Conservation (phyloP, 2,888 invertebrate species). For the Drosophila austrosaltans region DNA sequence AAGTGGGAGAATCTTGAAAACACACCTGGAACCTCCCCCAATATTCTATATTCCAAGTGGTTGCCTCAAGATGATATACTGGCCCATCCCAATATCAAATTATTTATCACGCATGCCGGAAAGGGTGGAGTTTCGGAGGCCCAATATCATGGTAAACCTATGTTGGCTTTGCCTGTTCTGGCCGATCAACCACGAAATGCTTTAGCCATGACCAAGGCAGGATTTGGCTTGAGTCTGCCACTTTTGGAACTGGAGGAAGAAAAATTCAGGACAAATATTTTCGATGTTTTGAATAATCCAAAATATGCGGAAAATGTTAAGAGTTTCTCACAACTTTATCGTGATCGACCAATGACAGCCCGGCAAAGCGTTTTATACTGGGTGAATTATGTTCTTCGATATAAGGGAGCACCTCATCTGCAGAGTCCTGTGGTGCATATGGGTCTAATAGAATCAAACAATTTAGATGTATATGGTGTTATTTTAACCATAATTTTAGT, state of each 20-base stretch:
- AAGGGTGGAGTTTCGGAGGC: slow-evolving; percentile 87
- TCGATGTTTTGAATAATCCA: slow-evolving; percentile 65
- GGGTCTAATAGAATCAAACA: slow-evolving; percentile 82
- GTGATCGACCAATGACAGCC: slow-evolving; percentile 85
- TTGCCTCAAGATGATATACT: slow-evolving; percentile 88
- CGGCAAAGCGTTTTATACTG: slow-evolving; percentile 85
- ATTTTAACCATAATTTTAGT: slow-evolving; percentile 25
- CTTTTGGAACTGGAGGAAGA: slow-evolving; percentile 49
- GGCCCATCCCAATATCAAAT: slow-evolving; percentile 85
- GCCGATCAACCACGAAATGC: slow-evolving; percentile 70
- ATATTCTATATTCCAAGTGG: slow-evolving; percentile 86
- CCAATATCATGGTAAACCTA: slow-evolving; percentile 85
- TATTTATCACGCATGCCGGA: slow-evolving; percentile 88
- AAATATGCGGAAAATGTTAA: slow-evolving; percentile 76
- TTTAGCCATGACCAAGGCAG: slow-evolving; percentile 43
- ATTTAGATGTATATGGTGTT: slow-evolving; percentile 83
- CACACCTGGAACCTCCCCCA: slow-evolving; percentile 85
- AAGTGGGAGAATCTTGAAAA: slow-evolving; percentile 86
- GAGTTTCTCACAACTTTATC: slow-evolving; percentile 83
- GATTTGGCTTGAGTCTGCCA: slow-evolving; percentile 60
- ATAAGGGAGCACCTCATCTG: slow-evolving; percentile 85
- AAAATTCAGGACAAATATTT: slow-evolving; percentile 42
- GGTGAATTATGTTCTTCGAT: slow-evolving; percentile 85
- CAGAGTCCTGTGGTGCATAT: slow-evolving; percentile 84
- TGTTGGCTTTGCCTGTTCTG: slow-evolving; percentile 72